Percentiles rank a stretch among this genome's conserved stretches.
Evolutionary conservation across 1,140 invertebrate species (phyloP).

Genomic region (Plutomurus gul): DNA sequence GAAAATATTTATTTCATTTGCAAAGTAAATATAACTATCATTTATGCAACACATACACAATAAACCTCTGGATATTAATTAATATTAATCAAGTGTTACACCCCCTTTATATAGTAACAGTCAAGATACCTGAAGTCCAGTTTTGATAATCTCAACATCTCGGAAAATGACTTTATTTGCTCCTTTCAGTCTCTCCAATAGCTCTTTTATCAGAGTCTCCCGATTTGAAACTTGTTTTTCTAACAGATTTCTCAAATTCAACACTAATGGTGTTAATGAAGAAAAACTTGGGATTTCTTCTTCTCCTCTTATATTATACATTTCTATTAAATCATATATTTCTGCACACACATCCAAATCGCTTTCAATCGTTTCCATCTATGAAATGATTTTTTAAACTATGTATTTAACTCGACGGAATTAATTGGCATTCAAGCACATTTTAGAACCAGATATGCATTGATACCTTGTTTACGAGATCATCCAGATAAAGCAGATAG

Average conservation of each 20-base stretch:
- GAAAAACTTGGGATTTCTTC: neutral
- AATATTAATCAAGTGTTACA: too few species aligned
- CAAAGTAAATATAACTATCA: too few species aligned
- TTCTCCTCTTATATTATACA: neutral
- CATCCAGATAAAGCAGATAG: constrained; percentile 71
- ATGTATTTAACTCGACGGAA: too few species aligned
- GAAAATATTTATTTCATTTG: too few species aligned
- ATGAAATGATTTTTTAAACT: too few species aligned
- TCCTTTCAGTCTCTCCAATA: constrained; percentile 28
- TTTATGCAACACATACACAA: too few species aligned
- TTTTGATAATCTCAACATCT: constrained; percentile 3
- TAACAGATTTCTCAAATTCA: constrained; percentile 19
- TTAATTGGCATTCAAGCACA: neutral
- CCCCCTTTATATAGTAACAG: too few species aligned
- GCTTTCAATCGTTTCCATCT: constrained; percentile 27
- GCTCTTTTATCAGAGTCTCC: constrained; percentile 25
- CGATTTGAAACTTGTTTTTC: constrained; percentile 32
- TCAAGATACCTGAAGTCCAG: too few species aligned
- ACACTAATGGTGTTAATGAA: neutral
- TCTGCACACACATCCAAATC: constrained; percentile 35
- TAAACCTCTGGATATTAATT: too few species aligned
- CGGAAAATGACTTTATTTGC: constrained; percentile 35
- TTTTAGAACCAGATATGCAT: neutral
- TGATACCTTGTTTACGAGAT: constrained; percentile 61
- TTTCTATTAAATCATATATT: constrained; percentile 42